Evolutionary conservation across 2,113 vertebrate species (phyloP).

Genomic region (Fukomys damarensis): DNA sequence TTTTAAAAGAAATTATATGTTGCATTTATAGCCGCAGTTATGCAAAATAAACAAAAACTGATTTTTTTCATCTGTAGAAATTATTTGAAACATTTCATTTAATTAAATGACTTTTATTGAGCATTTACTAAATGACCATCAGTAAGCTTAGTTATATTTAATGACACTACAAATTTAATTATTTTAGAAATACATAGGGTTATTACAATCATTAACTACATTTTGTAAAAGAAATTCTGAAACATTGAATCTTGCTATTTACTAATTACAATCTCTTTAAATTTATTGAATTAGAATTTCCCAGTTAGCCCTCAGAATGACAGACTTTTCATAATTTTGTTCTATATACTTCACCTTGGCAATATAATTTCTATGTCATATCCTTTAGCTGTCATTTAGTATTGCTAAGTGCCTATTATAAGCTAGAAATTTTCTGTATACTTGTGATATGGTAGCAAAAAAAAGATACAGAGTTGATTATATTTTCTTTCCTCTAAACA

Average conservation of each 20-base stretch:
- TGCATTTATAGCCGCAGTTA: background rate
- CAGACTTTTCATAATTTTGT: background rate
- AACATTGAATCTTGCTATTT: background rate
- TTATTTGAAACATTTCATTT: no score
- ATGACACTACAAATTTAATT: background rate
- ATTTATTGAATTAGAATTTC: background rate
- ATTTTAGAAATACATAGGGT: background rate
- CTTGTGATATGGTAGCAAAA: background rate
- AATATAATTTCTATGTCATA: background rate
- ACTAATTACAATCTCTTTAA: background rate
- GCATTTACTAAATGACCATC: background rate
- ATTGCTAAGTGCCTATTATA: no score
- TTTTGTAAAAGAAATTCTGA: background rate
- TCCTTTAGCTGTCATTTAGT: background rate
- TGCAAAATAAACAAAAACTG: background rate
- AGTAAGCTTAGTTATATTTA: background rate
- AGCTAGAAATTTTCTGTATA: background rate
- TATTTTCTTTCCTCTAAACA: background rate
- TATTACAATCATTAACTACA: background rate
- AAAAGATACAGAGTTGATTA: background rate
- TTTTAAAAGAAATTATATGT: constrained; percentile 10
- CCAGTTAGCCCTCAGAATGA: background rate
- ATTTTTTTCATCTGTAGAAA: background rate
- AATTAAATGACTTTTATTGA: background rate
- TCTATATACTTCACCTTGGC: background rate